Base-by-base conservation (phyloP, 2,888 invertebrate species). In the Amphiduros pacificus region DNA sequence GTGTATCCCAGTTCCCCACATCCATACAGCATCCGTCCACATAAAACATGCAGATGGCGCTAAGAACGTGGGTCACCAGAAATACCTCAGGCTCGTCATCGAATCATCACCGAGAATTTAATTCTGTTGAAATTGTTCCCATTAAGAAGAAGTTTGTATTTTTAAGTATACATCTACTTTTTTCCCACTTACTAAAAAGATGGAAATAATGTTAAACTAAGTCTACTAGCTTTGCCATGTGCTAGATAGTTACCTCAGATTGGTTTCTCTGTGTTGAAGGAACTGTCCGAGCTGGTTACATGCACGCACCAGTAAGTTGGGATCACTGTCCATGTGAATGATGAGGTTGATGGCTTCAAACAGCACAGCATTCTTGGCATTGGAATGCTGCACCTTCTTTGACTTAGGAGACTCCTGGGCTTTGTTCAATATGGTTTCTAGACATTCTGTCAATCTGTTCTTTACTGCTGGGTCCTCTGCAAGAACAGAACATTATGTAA, bases 281-380 rank as follows among this genome's bases (percentile, higher is more conserved):
- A 99, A 99, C 82, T 98, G 97, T 1, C 99, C 99, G 71, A 99
- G 87, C 83, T 99, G 99, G 83, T 99, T 99, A 83, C 98, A 99
- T 56, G 97, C 98, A 68, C 99, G 89, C 49, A 99, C 98, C 77
- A 99, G 86, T 69, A 99, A 87, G 85, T 94, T 94, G 44, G 96
- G 94, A 84, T 97, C 97, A 85, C 94, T 91, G 81, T 99, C 99
- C 86, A 97, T 96, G 82, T 99, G 99, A 78, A 99, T 99, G 72
- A 99, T 99, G 71, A 99, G 88, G 85, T 97, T 97, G 81, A 99
- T 99, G 51, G 99, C 98, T 86, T 99, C 99, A 86, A 99, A 99
- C 24, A 99, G 87, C 28, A 99, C 98, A 56, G 99, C 97, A 86
- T 99, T 99, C 85, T 99, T 99, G 62, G 99, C 98, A 87, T 99